Percentiles rank a stretch among this genome's conserved stretches.
These are phyloP conservation scores for Acinonyx jubatus DNA, from an alignment of 2,113 vertebrate species.

Conservation along the genomic window DNA sequence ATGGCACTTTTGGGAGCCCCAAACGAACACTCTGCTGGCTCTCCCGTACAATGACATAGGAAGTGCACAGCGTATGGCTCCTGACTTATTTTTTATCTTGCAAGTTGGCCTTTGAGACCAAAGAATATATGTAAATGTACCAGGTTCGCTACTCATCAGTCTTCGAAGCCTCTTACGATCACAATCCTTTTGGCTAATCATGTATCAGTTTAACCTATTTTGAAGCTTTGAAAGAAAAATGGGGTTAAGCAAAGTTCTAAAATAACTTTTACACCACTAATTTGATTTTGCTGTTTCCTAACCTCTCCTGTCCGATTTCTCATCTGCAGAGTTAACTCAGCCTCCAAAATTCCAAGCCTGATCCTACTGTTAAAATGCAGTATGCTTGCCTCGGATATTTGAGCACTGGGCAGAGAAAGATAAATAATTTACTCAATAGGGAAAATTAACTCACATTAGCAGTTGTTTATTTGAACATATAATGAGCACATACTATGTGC, in stretches of 20 bases:
- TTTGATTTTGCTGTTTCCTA: not conserved
- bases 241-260: not conserved
- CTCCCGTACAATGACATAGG: not conserved
- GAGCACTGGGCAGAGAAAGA: not conserved
- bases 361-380: not conserved
- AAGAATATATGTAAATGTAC: not conserved
- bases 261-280: not conserved
- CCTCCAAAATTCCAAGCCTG: not conserved
- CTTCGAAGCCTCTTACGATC: not conserved
- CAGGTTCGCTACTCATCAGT: not conserved
- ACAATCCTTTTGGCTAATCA: not conserved
- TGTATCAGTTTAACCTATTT: not conserved
- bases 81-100: not conserved
- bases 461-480: not conserved
- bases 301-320: not conserved
- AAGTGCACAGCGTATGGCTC: not conserved
- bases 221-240: not conserved
- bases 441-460: not conserved
- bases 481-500: not conserved
- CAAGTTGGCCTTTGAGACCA: conserved; percentile 18
- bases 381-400: not conserved
- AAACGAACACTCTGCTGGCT: not conserved
- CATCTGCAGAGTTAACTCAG: not conserved
- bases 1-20: not conserved
- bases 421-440: not conserved